Conservation (phyloP, 1,140 invertebrate species). For the Asobara japonica region DNA sequence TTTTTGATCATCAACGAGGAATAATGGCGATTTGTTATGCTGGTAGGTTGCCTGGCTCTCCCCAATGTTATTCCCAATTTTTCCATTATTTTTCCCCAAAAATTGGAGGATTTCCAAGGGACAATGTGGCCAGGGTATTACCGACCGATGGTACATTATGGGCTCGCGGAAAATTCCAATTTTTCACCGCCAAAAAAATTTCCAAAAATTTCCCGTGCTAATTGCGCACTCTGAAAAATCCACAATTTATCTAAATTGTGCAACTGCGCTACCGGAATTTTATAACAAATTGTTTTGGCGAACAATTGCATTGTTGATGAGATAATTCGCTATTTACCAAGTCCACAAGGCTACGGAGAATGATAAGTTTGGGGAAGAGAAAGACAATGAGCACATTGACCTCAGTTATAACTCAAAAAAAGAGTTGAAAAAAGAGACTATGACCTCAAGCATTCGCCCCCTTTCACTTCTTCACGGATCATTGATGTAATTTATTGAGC, state of each 20-base stretch:
- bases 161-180: neutral
- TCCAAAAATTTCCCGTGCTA: too few relatives aligned
- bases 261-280: too few relatives aligned
- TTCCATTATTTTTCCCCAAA: neutral
- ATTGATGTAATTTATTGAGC: neutral
- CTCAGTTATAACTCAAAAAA: neutral
- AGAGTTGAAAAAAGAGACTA: neutral
- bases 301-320: neutral
- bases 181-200: too few relatives aligned
- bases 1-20: slow-evolving; percentile 1
- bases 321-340: neutral
- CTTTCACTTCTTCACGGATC: neutral
- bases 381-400: slow-evolving; percentile 4
- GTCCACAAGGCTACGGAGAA: too few relatives aligned
- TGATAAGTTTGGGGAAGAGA: neutral
- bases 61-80: neutral
- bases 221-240: too few relatives aligned
- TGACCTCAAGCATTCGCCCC: neutral
- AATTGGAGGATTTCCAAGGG: too few relatives aligned
- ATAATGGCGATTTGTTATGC: slow-evolving; percentile 59
- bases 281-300: too few relatives aligned
- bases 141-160: neutral
- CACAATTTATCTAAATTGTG: too few relatives aligned
- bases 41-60: slow-evolving; percentile 39
- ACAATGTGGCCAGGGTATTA: neutral